A percentile compares a stretch with the other conserved stretches of the same genome.
Evolutionary conservation across 2,888 invertebrate genomes (phyloP).

Genomic region (Leucophenga maculata): DNA sequence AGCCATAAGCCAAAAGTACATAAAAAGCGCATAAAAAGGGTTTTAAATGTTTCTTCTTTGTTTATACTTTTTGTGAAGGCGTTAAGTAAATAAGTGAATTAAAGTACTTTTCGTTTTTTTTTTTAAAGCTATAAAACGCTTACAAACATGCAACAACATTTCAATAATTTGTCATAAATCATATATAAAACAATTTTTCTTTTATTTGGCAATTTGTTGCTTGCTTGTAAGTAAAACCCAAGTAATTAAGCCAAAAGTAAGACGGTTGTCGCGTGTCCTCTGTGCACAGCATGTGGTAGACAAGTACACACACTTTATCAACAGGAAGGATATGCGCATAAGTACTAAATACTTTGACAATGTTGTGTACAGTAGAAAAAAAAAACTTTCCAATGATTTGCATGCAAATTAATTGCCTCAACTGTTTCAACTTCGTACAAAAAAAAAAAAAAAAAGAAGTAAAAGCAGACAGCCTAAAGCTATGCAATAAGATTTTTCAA

Average conservation of each 20-base stretch:
- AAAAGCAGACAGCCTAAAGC: conserved; percentile 16
- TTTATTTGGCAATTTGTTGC: too few species aligned
- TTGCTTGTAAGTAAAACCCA: neutral
- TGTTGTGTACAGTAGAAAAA: neutral
- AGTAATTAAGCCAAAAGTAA: conserved; percentile 1
- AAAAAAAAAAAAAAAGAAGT: neutral
- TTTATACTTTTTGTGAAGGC: too few species aligned
- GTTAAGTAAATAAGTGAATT: too few species aligned
- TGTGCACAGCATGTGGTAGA: conserved; percentile 4
- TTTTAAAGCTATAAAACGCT: too few species aligned
- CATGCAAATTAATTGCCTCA: conserved; percentile 69
- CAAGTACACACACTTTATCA: neutral
- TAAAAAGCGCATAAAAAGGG: too few species aligned
- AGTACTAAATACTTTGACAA: too few species aligned
- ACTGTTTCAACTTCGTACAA: conserved; percentile 54
- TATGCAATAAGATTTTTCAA: conserved; percentile 36
- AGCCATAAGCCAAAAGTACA: too few species aligned
- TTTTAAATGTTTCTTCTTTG: too few species aligned
- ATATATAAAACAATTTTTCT: too few species aligned
- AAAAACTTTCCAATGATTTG: conserved; percentile 55
- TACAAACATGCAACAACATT: too few species aligned
- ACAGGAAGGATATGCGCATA: neutral
- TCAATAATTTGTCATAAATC: too few species aligned
- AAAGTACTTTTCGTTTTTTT: too few species aligned
- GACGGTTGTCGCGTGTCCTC: neutral